These are phyloP conservation scores for Brevipalpus yothersi DNA, from an alignment of 1,140 invertebrate species.

Conservation along the genomic window DNA sequence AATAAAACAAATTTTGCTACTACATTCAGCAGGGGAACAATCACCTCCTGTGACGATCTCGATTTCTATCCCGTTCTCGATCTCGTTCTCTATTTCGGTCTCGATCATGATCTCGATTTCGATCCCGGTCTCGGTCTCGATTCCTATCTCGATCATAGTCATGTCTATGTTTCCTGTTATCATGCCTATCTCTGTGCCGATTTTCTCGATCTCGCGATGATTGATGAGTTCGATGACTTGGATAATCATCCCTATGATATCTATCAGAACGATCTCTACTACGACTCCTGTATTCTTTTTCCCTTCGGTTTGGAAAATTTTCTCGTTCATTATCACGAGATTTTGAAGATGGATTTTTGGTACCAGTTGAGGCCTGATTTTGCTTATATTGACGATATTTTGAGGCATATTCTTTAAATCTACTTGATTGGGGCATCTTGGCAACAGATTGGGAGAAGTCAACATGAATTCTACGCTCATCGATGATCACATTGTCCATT, in stretches of 20 bases:
- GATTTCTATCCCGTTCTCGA: neutral
- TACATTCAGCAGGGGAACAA: too few relatives aligned
- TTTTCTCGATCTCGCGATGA: neutral
- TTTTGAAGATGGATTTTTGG: neutral
- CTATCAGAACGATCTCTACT: neutral
- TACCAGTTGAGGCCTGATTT: neutral
- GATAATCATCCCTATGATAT: neutral
- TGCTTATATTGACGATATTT: neutral
- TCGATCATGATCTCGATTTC: neutral
- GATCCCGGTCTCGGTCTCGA: neutral
- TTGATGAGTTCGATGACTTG: neutral
- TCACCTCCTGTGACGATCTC: neutral
- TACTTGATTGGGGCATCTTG: conserved; percentile 23
- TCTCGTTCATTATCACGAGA: neutral
- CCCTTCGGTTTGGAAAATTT: neutral
- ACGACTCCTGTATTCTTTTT: too few relatives aligned
- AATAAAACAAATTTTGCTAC: too few relatives aligned
- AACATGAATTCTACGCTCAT: conserved; percentile 93
- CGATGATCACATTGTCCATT: conserved; percentile 99
- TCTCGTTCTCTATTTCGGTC: neutral
- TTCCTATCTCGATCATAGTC: neutral
- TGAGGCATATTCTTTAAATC: too few relatives aligned
- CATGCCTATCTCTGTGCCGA: neutral
- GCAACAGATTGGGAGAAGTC: conserved; percentile 97
- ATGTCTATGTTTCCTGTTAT: neutral